phyloP scores from a whole-genome alignment of 2,888 invertebrate genomes.

The Terebella lapidaria region DNA sequence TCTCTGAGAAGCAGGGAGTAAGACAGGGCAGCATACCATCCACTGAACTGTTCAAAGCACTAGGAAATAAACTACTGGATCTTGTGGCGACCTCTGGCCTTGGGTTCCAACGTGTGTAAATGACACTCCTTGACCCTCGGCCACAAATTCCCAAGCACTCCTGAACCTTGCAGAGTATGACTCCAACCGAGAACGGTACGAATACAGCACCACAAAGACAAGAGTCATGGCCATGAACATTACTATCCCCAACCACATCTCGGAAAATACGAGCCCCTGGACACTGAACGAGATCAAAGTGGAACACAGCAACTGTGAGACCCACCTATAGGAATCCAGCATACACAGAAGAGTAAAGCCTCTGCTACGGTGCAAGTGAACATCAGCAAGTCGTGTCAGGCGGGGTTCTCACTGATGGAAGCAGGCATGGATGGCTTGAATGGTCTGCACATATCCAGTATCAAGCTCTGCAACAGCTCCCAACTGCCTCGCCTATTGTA shows the following conservation, averaged over 20 bases:
- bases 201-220: not conserved
- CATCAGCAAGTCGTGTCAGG: not conserved
- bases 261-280: too few species aligned
- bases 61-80: not conserved
- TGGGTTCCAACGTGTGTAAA: not conserved
- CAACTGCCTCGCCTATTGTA: too few species aligned
- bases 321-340: not conserved
- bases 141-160: not conserved
- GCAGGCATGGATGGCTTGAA: not conserved
- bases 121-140: not conserved
- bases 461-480: not conserved
- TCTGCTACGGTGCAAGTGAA: not conserved
- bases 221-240: not conserved
- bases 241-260: too few species aligned
- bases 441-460: not conserved
- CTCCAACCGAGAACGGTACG: not conserved
- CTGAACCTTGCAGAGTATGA: not conserved
- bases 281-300: too few species aligned
- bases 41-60: not conserved
- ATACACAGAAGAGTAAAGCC: not conserved
- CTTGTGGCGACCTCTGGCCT: not conserved
- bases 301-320: too few species aligned
- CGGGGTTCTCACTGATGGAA: not conserved
- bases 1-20: not conserved
- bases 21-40: not conserved